Evolutionary conservation across 2,113 vertebrate species (phyloP), one percentile per base, ranked within the genome.

Genomic region (Solea solea): DNA sequence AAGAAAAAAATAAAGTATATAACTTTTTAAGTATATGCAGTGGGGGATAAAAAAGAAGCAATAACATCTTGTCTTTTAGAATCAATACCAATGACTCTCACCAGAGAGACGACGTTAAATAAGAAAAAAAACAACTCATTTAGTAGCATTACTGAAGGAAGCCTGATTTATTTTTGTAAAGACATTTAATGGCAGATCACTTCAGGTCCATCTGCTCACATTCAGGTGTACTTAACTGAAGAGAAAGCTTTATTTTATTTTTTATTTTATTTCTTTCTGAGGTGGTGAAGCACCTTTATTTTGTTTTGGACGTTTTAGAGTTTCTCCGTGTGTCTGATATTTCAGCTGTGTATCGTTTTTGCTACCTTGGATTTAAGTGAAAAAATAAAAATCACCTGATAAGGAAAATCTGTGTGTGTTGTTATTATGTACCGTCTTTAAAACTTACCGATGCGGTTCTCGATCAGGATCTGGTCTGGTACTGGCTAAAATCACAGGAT

Each of bases 21-120:
- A 84, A 91, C 87, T 86, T 3, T 84, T 85, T 86, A 91, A 91
- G 93, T 93, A 90, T 93, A 92, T 91, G 92, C 94, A 95, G 92
- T 93, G 89, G 1, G 87, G 90, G 87, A 90, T 91, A 75, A 59
- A 81, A 73, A 72, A 90, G 8, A 86, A 93, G 95, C 95, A 96
- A 96, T 92, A 93, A 93, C 74, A 81, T 70, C 28, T 70, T 78
- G 86, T 82, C 82, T 85, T 86, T 77, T 53, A 84, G 71, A 79
- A 86, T 92, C 67, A 88, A 64, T 40, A 78, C 83, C 89, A 86
- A 80, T 91, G 91, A 88, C 83, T 83, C 81, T 85, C 86, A 78
- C 86, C 89, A 89, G 90, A 93, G 89, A 63, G 80, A 81, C 80
- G 49, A 89, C 1, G 21, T 21, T 21, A 21, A 21, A 21, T 21